Conservation (phyloP, 2,113 vertebrate genomes). For the Ptilorrhoa leucosticta region DNA sequence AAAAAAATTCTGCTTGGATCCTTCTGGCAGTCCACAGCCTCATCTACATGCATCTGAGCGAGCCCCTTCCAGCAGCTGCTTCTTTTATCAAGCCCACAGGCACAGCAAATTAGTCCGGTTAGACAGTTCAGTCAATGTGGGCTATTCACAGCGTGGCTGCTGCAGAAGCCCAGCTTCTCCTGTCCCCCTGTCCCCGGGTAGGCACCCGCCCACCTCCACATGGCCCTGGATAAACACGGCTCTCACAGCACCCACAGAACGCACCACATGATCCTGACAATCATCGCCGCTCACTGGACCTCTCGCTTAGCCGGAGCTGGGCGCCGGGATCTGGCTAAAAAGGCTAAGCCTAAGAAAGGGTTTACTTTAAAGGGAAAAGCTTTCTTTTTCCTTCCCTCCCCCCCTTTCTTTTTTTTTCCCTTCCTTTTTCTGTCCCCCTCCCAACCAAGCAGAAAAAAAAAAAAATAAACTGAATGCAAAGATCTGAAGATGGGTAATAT, state of each 20-base stretch:
- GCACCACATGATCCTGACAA: slow-evolving; percentile 70
- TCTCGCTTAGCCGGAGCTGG: not conserved
- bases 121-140: slow-evolving; percentile 80
- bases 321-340: not conserved
- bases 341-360: not conserved
- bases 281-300: slow-evolving; percentile 7
- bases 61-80: slow-evolving; percentile 83
- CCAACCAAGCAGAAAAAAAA: not conserved
- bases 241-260: slow-evolving; percentile 61
- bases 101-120: slow-evolving; percentile 79
- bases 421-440: not conserved
- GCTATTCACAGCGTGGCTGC: slow-evolving; percentile 80
- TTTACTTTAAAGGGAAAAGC: not conserved
- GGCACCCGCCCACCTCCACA: slow-evolving; percentile 79
- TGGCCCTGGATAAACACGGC: slow-evolving; percentile 73
- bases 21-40: slow-evolving; percentile 62
- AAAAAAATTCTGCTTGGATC: slow-evolving; percentile 16
- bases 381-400: accelerated
- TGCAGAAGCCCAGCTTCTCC: slow-evolving; percentile 72
- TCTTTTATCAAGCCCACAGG: slow-evolving; percentile 82
- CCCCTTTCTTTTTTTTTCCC: accelerated
- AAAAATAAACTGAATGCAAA: not conserved
- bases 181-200: slow-evolving; percentile 71
- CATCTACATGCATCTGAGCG: slow-evolving; percentile 76
- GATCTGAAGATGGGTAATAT: not conserved